Evolutionary conservation across 2,888 invertebrate genomes (phyloP).

Genomic region (Eilema sororculum): DNA sequence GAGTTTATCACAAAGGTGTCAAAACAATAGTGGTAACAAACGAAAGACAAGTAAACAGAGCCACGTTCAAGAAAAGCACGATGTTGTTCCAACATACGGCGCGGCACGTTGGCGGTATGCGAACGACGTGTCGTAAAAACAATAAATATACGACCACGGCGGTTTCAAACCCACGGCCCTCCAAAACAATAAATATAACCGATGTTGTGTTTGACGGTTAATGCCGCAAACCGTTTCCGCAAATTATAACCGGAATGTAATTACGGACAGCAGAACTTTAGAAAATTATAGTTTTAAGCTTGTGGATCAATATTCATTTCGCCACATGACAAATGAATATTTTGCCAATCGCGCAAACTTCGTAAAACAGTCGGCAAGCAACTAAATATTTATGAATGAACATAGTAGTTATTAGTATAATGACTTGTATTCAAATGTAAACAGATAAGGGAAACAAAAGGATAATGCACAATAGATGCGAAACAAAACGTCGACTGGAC

Average conservation of each 20-base stretch:
- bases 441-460: constrained; percentile 44
- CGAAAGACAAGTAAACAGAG: constrained; percentile 6
- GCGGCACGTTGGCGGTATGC: constrained; percentile 8
- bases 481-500: constrained; percentile 58
- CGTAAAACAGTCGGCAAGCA: not conserved
- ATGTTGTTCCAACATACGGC: constrained; percentile 5
- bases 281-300: constrained; percentile 5
- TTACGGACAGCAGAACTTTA: not conserved
- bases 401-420: constrained; percentile 25
- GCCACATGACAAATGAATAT: constrained; percentile 6
- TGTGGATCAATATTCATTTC: constrained; percentile 5
- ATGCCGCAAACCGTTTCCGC: constrained; percentile 30
- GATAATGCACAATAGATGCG: constrained; percentile 47
- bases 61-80: constrained; percentile 4
- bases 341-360: not conserved
- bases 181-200: constrained; percentile 29
- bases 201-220: constrained; percentile 26
- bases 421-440: constrained; percentile 38
- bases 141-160: constrained; percentile 30
- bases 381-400: not conserved
- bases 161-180: constrained; percentile 17
- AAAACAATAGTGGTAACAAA: constrained; percentile 16
- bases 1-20: constrained; percentile 14
- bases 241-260: constrained; percentile 35
- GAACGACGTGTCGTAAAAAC: constrained; percentile 35